Percentiles rank a stretch among this genome's conserved stretches.
phyloP scores from a whole-genome alignment of 2,113 vertebrate genomes.

The Danionella cerebrum region DNA sequence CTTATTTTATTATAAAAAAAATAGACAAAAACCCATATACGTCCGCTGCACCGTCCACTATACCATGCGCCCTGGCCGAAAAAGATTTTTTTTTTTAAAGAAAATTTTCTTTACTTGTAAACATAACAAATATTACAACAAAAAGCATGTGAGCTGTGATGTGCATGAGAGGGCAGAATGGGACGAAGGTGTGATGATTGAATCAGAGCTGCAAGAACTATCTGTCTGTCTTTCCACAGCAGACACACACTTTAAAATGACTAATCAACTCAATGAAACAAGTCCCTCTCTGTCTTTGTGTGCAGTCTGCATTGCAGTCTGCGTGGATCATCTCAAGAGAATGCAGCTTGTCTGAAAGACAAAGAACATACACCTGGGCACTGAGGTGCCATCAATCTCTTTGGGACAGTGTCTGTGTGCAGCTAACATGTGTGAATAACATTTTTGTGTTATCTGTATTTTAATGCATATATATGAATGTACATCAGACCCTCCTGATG shows the following conservation, averaged over 20 bases:
- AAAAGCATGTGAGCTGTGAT: too few relatives aligned
- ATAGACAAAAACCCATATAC: too few relatives aligned
- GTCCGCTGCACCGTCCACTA: too few relatives aligned
- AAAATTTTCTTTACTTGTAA: too few relatives aligned
- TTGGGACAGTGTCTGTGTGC: slow-evolving; percentile 24
- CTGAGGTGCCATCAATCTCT: slow-evolving; percentile 55
- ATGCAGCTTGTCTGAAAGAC: slow-evolving; percentile 24
- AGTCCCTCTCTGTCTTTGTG: not conserved
- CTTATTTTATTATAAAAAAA: too few relatives aligned
- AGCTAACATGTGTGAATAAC: too few relatives aligned
- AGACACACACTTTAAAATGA: slow-evolving; percentile 7
- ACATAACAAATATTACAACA: too few relatives aligned
- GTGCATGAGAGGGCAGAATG: too few relatives aligned
- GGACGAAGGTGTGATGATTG: slow-evolving; percentile 13
- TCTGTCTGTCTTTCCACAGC: not conserved
- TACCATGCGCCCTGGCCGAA: too few relatives aligned
- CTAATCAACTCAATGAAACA: not conserved
- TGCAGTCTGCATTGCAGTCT: not conserved
- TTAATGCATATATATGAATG: slow-evolving; percentile 5
- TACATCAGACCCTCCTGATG: not conserved
- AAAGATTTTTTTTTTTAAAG: too few relatives aligned
- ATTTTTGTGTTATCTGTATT: not conserved
- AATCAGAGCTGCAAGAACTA: not conserved
- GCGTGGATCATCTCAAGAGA: slow-evolving; percentile 16
- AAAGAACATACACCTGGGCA: slow-evolving; percentile 31